Percentiles rank a stretch among this genome's conserved stretches.
These are phyloP conservation scores for Gymnothorax reevesii DNA, from an alignment of 2,797 vertebrate species.

Conservation along the genomic window DNA sequence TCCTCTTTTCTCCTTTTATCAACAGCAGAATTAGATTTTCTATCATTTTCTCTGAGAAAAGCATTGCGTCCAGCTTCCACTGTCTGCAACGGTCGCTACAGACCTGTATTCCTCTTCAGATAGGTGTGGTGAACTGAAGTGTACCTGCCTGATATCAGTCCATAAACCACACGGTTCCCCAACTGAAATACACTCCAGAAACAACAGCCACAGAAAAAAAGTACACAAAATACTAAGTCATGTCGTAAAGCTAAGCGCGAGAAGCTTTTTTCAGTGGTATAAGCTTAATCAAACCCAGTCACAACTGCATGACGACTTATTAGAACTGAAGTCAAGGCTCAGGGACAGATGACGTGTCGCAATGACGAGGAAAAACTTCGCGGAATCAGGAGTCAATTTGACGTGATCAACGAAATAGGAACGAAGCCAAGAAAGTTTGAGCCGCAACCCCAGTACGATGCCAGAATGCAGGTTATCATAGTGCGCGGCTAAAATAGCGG, in stretches of 20 bases:
- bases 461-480: neutral
- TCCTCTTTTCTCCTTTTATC: neutral
- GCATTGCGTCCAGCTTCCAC: neutral
- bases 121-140: neutral
- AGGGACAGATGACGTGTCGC: neutral
- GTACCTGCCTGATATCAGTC: no score
- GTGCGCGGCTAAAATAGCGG: neutral
- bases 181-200: neutral
- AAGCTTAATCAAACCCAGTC: neutral
- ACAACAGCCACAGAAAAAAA: neutral
- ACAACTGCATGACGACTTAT: neutral
- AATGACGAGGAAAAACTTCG: neutral
- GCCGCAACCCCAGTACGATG: neutral
- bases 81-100: neutral
- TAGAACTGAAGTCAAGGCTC: neutral
- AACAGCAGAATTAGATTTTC: conserved; percentile 8
- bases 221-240: neutral
- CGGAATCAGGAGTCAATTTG: neutral
- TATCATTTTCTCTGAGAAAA: neutral
- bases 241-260: neutral
- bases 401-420: neutral
- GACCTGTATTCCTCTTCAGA: no score
- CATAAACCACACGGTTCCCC: neutral
- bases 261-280: neutral
- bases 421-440: neutral